Evolutionary conservation across 1,140 invertebrate genomes (phyloP).

Genomic region (Dendroctonus ponderosae): DNA sequence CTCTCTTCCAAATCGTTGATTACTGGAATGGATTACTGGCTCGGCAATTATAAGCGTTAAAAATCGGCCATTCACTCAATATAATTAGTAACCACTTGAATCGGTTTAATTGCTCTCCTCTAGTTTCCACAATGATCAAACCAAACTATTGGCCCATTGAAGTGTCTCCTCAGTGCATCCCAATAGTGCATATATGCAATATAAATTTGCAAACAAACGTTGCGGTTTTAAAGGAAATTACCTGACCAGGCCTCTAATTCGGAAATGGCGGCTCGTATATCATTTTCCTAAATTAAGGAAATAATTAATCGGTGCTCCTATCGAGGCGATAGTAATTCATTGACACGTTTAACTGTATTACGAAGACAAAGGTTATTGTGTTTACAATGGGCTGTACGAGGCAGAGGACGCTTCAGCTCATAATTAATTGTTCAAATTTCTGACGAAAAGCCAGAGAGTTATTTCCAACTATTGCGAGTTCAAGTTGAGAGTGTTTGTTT

Average conservation of each 20-base stretch:
- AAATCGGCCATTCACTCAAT: too few relatives aligned
- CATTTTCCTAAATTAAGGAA: conserved; percentile 32
- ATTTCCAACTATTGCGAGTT: conserved; percentile 3
- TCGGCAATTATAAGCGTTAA: too few relatives aligned
- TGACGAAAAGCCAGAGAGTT: conserved; percentile 21
- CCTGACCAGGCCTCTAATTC: conserved; percentile 9
- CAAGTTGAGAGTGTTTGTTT: conserved; percentile 6
- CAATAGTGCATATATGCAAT: background rate
- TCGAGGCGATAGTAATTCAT: conserved; percentile 34
- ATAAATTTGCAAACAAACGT: conserved; percentile 2
- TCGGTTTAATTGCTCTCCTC: too few relatives aligned
- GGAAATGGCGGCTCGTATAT: conserved; percentile 20
- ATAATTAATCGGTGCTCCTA: conserved; percentile 32
- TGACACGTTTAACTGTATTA: conserved; percentile 35
- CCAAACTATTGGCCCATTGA: background rate
- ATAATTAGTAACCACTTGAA: too few relatives aligned
- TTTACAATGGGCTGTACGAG: conserved; percentile 25
- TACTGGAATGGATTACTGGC: too few relatives aligned
- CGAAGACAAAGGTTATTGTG: conserved; percentile 24
- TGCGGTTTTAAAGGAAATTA: conserved; percentile 9
- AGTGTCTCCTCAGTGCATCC: background rate
- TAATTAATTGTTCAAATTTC: conserved; percentile 35
- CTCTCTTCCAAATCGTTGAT: too few relatives aligned
- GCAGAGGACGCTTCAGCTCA: conserved; percentile 16
- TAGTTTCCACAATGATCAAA: too few relatives aligned